Evolutionary conservation across 1,140 invertebrate genomes (phyloP), one percentile per base, ranked within the genome.

Genomic region (Caenorhabditis brenneri): DNA sequence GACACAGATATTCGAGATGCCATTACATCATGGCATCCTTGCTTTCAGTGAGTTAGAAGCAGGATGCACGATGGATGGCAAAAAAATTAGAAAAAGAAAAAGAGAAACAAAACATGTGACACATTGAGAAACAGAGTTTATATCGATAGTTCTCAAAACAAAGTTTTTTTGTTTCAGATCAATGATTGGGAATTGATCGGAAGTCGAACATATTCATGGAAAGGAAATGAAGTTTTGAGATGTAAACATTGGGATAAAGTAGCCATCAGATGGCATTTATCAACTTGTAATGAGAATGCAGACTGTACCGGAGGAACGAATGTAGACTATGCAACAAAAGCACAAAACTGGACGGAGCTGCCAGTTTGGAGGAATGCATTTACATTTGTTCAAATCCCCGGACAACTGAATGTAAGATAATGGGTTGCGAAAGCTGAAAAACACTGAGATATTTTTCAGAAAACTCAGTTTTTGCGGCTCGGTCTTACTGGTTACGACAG

Each of bases 161-260:
- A 36, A 29, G 9, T 65, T 51, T n/a, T n/a, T 16, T 31, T 80
- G 2, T 79, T 84, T 81, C 79, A 84, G 83, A 74, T 81, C 15
- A 33, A 46, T 24, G 83, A 80, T 22, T 84, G 83, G 83, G 83
- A 84, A 51, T 27, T 84, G 22, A 84, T 84, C 29, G 83, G 83
- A 58, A 83, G 51, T 42, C n/a, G 83, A 48, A 84, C 83, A 24
- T 84, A 84, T 78, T 39, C 84, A 16, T 84, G 79, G 78, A 31
- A 84, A 42, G 79, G 78, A 31, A 60, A 55, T n/a, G 78, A 80
- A 46, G 39, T 81, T 19, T 42, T 84, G 16, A 10, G 79, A 29
- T 84, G 83, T 46, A 81, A 65, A 49, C 83, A 81, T 69, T 84
- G 83, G 83, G 83, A 84, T 33, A 84, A 84, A 53, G 83, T 84